A percentile compares a stretch with the other conserved stretches of the same genome.
Evolutionary conservation across 2,888 invertebrate species (phyloP).

Genomic region (Rhagium mordax): DNA sequence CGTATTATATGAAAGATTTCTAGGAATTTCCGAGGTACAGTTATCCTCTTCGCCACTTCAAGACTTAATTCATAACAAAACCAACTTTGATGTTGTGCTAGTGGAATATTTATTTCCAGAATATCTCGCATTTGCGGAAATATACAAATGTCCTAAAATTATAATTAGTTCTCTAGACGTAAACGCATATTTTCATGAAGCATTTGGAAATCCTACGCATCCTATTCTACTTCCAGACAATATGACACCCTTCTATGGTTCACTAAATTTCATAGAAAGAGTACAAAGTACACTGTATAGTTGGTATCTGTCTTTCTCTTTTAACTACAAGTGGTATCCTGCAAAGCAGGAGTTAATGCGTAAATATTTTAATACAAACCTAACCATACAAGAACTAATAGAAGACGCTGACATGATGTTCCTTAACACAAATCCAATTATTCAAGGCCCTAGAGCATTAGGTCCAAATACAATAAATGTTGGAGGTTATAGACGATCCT

Average conservation of each 20-base stretch:
- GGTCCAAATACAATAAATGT: conserved; percentile 16
- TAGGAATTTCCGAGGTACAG: no score
- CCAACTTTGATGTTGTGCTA: conserved; percentile 52
- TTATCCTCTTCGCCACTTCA: neutral
- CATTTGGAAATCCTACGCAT: conserved; percentile 26
- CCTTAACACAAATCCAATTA: conserved; percentile 10
- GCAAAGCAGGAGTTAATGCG: neutral
- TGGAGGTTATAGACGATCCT: neutral
- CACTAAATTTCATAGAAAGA: conserved; percentile 65
- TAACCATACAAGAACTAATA: neutral
- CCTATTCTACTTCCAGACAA: neutral
- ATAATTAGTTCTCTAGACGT: neutral
- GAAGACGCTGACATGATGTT: neutral
- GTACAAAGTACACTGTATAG: conserved; percentile 41
- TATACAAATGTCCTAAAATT: conserved; percentile 28
- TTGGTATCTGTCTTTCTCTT: neutral
- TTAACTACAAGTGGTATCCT: no score
- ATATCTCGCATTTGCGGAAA: conserved; percentile 46
- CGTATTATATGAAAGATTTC: neutral
- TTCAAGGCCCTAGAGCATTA: conserved; percentile 1
- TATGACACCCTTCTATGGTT: neutral
- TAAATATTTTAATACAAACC: neutral
- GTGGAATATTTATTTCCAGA: conserved; percentile 46
- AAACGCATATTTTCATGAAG: neutral
- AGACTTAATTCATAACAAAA: neutral